Percentiles rank a stretch among this genome's conserved stretches.
Evolutionary conservation across 2,113 vertebrate species (phyloP).

Genomic region (Macroglossus sobrinus): DNA sequence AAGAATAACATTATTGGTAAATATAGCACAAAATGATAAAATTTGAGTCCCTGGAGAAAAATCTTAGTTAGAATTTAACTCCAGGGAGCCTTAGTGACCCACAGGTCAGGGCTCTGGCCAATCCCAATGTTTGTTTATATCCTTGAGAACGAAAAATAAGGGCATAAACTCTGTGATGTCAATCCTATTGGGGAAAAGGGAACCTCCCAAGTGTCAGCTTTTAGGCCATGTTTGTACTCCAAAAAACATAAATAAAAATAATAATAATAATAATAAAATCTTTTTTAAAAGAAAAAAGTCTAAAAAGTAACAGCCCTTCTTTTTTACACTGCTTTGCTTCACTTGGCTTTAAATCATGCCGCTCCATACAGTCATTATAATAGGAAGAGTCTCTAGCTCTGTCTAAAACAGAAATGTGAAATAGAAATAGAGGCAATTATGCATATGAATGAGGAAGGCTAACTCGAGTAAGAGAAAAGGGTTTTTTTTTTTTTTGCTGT

Average conservation of each 20-base stretch:
- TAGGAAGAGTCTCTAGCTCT: background rate
- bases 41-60: constrained; percentile 4
- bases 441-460: background rate
- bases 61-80: constrained; percentile 71
- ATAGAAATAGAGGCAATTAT: background rate
- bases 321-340: background rate
- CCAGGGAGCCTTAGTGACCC: constrained; percentile 21
- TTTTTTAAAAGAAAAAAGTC: background rate
- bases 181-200: background rate
- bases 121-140: constrained; percentile 60
- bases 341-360: background rate
- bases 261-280: background rate
- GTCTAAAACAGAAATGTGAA: background rate
- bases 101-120: constrained; percentile 54
- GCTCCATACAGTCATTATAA: background rate
- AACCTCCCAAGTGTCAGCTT: background rate
- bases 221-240: background rate
- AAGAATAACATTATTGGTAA: constrained; percentile 66
- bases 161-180: constrained; percentile 47
- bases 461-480: background rate
- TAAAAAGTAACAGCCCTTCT: background rate
- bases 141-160: constrained; percentile 50
- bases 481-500: background rate
- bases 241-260: background rate
- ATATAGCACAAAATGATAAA: constrained; percentile 63